phyloP scores from a whole-genome alignment of 2,797 vertebrate genomes.

The Rhadinocentrus ornatus region DNA sequence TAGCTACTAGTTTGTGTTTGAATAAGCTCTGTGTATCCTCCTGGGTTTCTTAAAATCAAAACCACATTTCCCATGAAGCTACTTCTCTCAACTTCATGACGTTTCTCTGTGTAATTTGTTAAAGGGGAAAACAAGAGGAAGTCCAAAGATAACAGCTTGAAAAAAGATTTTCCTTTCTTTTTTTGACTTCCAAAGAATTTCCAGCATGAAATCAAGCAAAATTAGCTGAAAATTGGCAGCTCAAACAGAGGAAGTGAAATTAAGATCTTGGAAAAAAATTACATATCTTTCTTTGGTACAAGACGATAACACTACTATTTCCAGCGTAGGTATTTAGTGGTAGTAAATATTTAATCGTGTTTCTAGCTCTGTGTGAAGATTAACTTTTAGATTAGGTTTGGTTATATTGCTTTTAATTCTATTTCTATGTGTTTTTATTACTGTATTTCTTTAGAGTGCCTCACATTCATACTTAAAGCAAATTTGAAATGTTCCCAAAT shows the following conservation, averaged over 20 bases:
- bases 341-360: background rate
- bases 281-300: conserved; percentile 4
- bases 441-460: background rate
- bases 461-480: background rate
- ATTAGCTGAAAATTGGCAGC: background rate
- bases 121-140: background rate
- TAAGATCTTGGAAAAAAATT: conserved; percentile 1
- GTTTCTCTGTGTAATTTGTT: conserved; percentile 1
- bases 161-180: background rate
- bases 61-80: conserved; percentile 28
- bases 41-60: conserved; percentile 19
- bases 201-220: background rate
- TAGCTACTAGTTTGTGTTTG: conserved; percentile 14
- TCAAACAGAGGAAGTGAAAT: conserved; percentile 17
- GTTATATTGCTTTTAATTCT: background rate
- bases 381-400: background rate
- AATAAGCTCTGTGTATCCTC: conserved; percentile 23
- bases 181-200: conserved; percentile 1
- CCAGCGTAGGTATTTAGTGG: background rate
- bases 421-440: background rate
- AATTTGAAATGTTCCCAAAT: background rate
- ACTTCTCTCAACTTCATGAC: background rate
- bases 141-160: background rate
- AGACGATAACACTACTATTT: conserved; percentile 5
- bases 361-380: background rate